Evolutionary conservation across 2,113 vertebrate species (phyloP).

Genomic region (Anarhynchus alexandrinus): DNA sequence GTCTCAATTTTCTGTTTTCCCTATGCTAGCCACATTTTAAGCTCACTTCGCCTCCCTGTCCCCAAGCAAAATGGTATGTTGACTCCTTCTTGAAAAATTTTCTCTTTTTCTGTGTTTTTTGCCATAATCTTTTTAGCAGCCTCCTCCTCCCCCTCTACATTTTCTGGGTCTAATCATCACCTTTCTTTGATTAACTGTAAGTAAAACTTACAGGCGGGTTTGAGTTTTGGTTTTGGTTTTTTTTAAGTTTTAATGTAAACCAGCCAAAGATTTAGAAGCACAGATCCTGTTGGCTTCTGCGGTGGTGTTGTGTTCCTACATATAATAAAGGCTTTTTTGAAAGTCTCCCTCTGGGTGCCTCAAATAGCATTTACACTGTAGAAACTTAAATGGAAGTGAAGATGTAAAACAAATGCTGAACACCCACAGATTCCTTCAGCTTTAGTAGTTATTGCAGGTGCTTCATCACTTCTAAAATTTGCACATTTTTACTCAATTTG

Average conservation of each 20-base stretch:
- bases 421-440: background rate
- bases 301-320: background rate
- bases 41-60: background rate
- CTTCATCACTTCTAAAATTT: background rate
- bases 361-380: background rate
- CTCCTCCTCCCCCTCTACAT: background rate
- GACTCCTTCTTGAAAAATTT: background rate
- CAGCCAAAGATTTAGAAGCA: background rate
- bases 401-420: conserved; percentile 6
- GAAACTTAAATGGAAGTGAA: background rate
- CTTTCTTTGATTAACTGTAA: background rate
- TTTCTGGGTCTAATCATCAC: background rate
- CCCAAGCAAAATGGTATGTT: background rate
- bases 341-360: background rate
- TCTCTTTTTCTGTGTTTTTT: background rate
- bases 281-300: background rate
- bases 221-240: fast-evolving
- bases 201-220: background rate
- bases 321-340: background rate
- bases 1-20: background rate
- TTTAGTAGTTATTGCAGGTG: background rate
- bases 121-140: background rate
- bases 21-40: background rate
- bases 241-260: background rate
- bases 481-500: conserved; percentile 1